Evolutionary conservation across 64 coral and sea anemone species (phyloP).

Genomic region (Hydrozoanthus tunicans): DNA sequence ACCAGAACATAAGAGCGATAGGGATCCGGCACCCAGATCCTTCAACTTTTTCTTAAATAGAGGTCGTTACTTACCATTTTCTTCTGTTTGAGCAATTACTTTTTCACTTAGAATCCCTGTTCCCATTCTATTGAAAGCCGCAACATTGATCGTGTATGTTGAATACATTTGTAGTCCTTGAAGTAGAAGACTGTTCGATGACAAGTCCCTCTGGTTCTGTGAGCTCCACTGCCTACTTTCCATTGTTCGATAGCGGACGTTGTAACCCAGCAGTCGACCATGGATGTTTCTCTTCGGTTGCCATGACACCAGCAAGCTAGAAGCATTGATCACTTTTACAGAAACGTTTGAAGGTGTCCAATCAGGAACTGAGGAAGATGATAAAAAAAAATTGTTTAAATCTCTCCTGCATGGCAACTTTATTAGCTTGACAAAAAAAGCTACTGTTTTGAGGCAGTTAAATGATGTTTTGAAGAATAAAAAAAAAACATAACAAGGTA

Average conservation of each 20-base stretch:
- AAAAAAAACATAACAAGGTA: too few species aligned
- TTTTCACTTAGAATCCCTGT: constrained; percentile 29
- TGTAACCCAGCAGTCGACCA: constrained; percentile 23
- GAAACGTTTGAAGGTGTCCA: constrained; percentile 17
- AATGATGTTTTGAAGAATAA: too few species aligned
- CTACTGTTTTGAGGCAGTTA: too few species aligned
- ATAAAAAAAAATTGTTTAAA: neutral
- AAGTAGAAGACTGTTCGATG: neutral
- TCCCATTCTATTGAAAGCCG: constrained; percentile 34
- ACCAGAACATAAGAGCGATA: too few species aligned
- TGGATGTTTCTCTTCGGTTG: constrained; percentile 5
- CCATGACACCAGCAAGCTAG: constrained; percentile 38
- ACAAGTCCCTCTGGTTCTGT: neutral
- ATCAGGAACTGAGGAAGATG: neutral
- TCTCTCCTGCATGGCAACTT: neutral
- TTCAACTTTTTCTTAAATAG: too few species aligned
- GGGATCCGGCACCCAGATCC: too few species aligned
- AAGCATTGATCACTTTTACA: constrained; percentile 15
- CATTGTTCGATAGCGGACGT: neutral
- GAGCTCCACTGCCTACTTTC: neutral
- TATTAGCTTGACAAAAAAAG: neutral
- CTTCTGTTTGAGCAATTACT: neutral
- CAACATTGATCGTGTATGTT: constrained; percentile 13
- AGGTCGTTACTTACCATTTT: neutral
- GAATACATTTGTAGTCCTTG: constrained; percentile 15